phyloP scores from a whole-genome alignment of 2,888 invertebrate species.

The Eustalomyia histrio region DNA sequence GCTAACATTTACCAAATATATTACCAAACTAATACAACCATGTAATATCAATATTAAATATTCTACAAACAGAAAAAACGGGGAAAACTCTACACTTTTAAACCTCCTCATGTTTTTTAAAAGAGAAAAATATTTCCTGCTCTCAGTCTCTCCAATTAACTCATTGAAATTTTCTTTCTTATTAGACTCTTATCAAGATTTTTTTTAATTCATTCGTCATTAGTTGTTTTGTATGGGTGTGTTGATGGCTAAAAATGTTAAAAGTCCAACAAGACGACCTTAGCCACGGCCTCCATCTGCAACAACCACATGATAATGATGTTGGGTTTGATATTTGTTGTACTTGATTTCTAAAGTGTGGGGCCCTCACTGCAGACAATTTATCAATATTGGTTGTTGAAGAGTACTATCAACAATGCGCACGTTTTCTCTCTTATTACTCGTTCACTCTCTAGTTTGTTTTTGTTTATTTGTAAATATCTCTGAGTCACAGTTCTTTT shows the following conservation, averaged over 20 bases:
- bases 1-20: not conserved
- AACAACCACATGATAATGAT: slow-evolving; percentile 42
- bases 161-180: slow-evolving; percentile 6
- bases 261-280: slow-evolving; percentile 54
- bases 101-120: slow-evolving; percentile 1
- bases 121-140: not conserved
- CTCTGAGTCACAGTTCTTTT: slow-evolving; percentile 54
- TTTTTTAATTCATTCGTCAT: slow-evolving; percentile 29
- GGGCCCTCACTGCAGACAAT: not conserved
- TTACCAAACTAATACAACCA: slow-evolving; percentile 24
- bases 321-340: slow-evolving; percentile 4
- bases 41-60: slow-evolving; percentile 22
- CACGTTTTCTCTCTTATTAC: slow-evolving; percentile 26
- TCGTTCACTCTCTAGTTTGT: slow-evolving; percentile 38
- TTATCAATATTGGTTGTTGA: not conserved
- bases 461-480: slow-evolving; percentile 13
- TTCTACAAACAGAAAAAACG: slow-evolving; percentile 36
- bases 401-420: slow-evolving; percentile 45
- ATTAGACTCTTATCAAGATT: slow-evolving; percentile 28
- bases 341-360: slow-evolving; percentile 9
- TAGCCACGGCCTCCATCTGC: slow-evolving; percentile 58
- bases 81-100: slow-evolving; percentile 27
- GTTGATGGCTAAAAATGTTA: slow-evolving; percentile 13
- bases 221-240: slow-evolving; percentile 28
- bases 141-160: not conserved